Conservation (phyloP, 2,797 vertebrate genomes). For the Salarias fasciatus region DNA sequence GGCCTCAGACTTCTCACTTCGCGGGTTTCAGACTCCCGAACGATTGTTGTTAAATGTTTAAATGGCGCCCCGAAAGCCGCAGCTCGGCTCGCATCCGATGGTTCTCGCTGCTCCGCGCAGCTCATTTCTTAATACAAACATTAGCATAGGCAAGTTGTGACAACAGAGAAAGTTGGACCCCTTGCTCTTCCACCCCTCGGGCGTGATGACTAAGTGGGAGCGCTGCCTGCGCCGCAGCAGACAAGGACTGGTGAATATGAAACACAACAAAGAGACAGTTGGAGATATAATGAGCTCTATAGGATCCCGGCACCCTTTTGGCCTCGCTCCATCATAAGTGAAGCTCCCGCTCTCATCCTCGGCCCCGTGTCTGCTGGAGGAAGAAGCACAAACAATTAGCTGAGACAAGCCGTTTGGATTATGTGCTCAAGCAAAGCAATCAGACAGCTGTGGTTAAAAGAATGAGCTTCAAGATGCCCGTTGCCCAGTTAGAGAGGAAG, state of each 20-base stretch:
- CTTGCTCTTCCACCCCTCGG: slow-evolving; percentile 49
- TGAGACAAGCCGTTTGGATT: slow-evolving; percentile 76
- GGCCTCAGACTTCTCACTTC: slow-evolving; percentile 36
- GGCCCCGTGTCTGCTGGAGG: slow-evolving; percentile 66
- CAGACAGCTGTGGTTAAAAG: slow-evolving; percentile 73
- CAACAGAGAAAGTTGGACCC: slow-evolving; percentile 57
- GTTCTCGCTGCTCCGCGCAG: slow-evolving; percentile 30
- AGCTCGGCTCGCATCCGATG: slow-evolving; percentile 32
- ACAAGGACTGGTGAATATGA: slow-evolving; percentile 64
- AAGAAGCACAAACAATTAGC: slow-evolving; percentile 82
- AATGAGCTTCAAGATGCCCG: slow-evolving; percentile 75
- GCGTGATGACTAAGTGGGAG: slow-evolving; percentile 68
- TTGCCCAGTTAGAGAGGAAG: slow-evolving; percentile 82
- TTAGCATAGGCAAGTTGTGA: slow-evolving; percentile 66
- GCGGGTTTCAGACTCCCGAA: slow-evolving; percentile 34
- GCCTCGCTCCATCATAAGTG: slow-evolving; percentile 73
- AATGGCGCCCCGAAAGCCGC: slow-evolving; percentile 42
- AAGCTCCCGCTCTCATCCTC: slow-evolving; percentile 64
- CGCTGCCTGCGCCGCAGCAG: slow-evolving; percentile 46
- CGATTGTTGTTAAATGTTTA: slow-evolving; percentile 60
- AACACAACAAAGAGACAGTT: slow-evolving; percentile 70
- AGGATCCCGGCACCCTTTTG: slow-evolving; percentile 70
- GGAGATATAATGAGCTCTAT: slow-evolving; percentile 79
- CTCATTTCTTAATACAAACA: slow-evolving; percentile 67
- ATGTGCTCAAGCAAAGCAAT: slow-evolving; percentile 78